phyloP scores from a whole-genome alignment of 2,888 invertebrate species.

The Microplitis deprimator region DNA sequence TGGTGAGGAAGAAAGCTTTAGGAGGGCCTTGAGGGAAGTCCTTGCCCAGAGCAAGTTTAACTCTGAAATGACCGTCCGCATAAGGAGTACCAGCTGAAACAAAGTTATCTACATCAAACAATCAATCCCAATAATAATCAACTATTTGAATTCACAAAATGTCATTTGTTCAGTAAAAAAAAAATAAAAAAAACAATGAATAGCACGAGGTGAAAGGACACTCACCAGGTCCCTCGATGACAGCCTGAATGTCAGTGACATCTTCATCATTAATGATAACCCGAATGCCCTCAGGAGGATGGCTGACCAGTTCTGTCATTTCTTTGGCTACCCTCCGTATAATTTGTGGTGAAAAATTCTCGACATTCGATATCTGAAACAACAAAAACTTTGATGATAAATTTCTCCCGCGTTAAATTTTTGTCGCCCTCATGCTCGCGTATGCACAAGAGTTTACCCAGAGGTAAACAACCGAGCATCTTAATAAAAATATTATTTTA shows the following conservation, averaged over 20 bases:
- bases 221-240: constrained; percentile 89
- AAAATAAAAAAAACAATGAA: constrained; percentile 33
- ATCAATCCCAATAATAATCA: not conserved
- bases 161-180: not conserved
- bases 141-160: not conserved
- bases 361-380: constrained; percentile 88
- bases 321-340: constrained; percentile 90
- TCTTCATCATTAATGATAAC: constrained; percentile 92
- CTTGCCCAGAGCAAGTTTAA: constrained; percentile 91
- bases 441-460: not conserved
- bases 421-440: constrained; percentile 1
- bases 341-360: constrained; percentile 95
- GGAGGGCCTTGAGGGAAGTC: constrained; percentile 94
- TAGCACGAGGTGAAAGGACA: constrained; percentile 22
- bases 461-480: constrained; percentile 41
- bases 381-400: constrained; percentile 2
- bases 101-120: constrained; percentile 32
- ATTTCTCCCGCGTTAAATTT: constrained; percentile 23
- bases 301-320: constrained; percentile 85
- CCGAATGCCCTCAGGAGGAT: constrained; percentile 93
- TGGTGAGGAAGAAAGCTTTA: constrained; percentile 93
- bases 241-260: constrained; percentile 93
- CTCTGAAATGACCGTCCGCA: constrained; percentile 88
- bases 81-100: constrained; percentile 90
- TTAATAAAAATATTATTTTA: not conserved